These are phyloP conservation scores for Telmatherina bonti DNA, from an alignment of 2,797 vertebrate genomes.

Conservation along the genomic window DNA sequence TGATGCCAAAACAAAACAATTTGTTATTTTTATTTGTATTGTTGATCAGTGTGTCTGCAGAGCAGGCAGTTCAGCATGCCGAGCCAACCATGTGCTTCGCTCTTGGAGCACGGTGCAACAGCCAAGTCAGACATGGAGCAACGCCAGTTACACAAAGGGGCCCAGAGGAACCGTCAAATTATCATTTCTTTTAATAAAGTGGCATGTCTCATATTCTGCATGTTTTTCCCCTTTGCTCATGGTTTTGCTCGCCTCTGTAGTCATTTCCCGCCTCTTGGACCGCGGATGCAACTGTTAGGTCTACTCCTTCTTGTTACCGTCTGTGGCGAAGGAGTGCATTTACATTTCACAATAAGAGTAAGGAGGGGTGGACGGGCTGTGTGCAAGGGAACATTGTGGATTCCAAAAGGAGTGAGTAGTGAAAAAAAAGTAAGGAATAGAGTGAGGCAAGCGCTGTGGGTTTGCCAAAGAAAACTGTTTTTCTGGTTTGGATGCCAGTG, in stretches of 20 bases:
- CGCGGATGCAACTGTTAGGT: constrained; percentile 9
- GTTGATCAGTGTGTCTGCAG: constrained; percentile 51
- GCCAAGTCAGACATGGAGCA: constrained; percentile 49
- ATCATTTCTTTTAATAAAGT: constrained; percentile 55
- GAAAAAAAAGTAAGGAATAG: constrained; percentile 41
- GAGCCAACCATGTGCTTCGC: constrained; percentile 62
- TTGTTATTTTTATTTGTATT: constrained; percentile 56
- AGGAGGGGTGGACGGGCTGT: constrained; percentile 33
- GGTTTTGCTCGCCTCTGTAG: constrained; percentile 30
- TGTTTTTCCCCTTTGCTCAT: constrained; percentile 24
- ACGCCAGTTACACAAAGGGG: constrained; percentile 48
- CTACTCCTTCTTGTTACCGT: constrained; percentile 57
- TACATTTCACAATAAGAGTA: constrained; percentile 55
- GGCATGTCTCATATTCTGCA: constrained; percentile 25
- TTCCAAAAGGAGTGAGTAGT: constrained; percentile 57
- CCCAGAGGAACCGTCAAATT: constrained; percentile 49
- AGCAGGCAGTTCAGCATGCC: constrained; percentile 44
- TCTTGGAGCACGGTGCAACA: constrained; percentile 28
- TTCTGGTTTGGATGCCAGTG: constrained; percentile 70
- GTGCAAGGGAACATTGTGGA: constrained; percentile 40
- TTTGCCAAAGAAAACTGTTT: constrained; percentile 80
- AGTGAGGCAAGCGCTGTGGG: constrained; percentile 42
- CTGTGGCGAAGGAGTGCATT: constrained; percentile 35
- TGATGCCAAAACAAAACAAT: constrained; percentile 29
- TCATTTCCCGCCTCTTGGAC: constrained; percentile 37